Evolutionary conservation across 2,888 invertebrate genomes (phyloP).

Genomic region (Brachyopa scutellaris): DNA sequence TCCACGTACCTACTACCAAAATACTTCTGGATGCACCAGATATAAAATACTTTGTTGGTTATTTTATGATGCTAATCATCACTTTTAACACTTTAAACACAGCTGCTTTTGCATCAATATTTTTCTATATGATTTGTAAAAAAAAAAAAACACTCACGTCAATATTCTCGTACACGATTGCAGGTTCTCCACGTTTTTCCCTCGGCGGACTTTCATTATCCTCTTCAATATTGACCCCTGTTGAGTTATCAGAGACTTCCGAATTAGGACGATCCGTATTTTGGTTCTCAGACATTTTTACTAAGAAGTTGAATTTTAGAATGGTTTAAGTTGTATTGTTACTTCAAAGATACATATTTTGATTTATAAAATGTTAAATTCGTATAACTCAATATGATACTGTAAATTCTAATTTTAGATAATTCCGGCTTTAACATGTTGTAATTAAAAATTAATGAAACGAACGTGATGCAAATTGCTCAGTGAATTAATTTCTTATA

Average conservation of each 20-base stretch:
- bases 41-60: no score
- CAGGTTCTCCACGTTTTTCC: slow-evolving; percentile 89
- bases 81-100: no score
- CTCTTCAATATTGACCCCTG: not conserved
- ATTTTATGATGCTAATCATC: no score
- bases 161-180: slow-evolving; percentile 89
- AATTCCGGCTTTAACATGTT: not conserved
- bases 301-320: not conserved
- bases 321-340: not conserved
- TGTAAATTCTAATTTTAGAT: not conserved
- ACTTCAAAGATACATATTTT: not conserved
- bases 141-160: slow-evolving; percentile 84
- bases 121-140: not conserved
- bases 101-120: not conserved
- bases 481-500: not conserved
- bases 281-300: slow-evolving; percentile 21
- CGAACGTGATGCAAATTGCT: no score
- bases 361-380: not conserved
- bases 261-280: not conserved
- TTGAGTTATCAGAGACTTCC: slow-evolving; percentile 6
- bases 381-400: not conserved
- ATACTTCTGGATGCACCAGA: no score
- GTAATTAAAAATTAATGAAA: not conserved
- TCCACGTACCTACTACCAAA: no score
- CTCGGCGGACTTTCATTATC: slow-evolving; percentile 81